Percentiles rank a stretch among this genome's conserved stretches.
Conservation (phyloP, 2,113 vertebrate genomes). For the Hydrolagus affinis region DNA sequence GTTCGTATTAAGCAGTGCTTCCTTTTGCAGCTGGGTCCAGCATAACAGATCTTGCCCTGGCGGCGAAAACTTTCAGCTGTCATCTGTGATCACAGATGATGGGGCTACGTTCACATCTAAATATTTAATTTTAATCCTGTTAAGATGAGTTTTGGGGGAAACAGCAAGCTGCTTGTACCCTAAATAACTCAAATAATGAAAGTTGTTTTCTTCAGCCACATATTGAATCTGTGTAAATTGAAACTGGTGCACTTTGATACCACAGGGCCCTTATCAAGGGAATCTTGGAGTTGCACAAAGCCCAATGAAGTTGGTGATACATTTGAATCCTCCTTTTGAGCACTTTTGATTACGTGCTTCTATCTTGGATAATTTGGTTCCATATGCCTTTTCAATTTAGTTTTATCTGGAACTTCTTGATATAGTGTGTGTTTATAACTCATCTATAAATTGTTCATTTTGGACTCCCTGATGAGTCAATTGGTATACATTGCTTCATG, state of each 20-base stretch:
- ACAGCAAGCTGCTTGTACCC: neutral
- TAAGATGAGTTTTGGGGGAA: neutral
- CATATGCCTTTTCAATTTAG: neutral
- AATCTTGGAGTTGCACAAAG: neutral
- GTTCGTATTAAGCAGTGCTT: constrained; percentile 15
- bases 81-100: constrained; percentile 52
- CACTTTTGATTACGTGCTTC: neutral
- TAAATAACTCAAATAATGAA: neutral
- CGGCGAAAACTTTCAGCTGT: constrained; percentile 55
- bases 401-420: neutral
- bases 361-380: neutral
- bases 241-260: neutral
- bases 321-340: neutral
- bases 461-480: too few species aligned
- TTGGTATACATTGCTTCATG: too few species aligned
- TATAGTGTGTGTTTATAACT: neutral
- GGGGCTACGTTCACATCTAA: constrained; percentile 38
- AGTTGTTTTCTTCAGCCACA: too few species aligned
- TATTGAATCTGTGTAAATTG: neutral
- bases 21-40: constrained; percentile 53
- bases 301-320: neutral
- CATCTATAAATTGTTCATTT: neutral
- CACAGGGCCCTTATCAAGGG: neutral
- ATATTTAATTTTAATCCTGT: constrained; percentile 34
- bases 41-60: constrained; percentile 43